A percentile compares a stretch with the other conserved stretches of the same genome.
Conservation (phyloP, 2,113 vertebrate species). For the Notothenia rossii region DNA sequence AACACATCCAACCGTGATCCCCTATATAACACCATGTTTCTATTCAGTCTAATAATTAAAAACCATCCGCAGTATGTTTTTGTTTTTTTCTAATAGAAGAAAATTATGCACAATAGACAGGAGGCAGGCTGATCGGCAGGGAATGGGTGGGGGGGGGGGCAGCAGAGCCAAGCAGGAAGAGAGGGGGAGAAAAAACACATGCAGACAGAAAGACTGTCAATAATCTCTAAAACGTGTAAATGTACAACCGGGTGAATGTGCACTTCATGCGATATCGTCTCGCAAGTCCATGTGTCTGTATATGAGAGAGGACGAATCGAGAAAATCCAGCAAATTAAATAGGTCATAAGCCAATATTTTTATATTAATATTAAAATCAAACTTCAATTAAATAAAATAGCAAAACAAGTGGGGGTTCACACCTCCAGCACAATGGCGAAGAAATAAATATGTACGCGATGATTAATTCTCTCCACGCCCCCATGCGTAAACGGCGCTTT, state of each 20-base stretch:
- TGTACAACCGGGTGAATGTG: conserved; percentile 18
- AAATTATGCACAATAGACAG: conserved; percentile 68
- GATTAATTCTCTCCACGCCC: conserved; percentile 71
- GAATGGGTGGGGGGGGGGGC: conserved; percentile 60
- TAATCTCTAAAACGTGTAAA: conserved; percentile 62
- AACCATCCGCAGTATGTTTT: conserved; percentile 53
- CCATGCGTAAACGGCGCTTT: conserved; percentile 66
- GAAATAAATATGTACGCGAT: conserved; percentile 22
- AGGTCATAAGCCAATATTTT: not conserved
- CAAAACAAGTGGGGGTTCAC: not conserved
- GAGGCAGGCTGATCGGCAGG: conserved; percentile 57
- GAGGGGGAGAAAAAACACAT: not conserved
- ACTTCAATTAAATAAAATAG: conserved; percentile 20
- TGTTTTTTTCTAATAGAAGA: conserved; percentile 45
- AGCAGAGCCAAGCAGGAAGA: conserved; percentile 64
- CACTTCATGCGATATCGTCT: not conserved
- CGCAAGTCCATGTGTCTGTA: not conserved
- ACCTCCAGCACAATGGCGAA: not conserved
- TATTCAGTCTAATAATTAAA: conserved; percentile 61
- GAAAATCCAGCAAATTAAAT: not conserved
- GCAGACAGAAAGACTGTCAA: conserved; percentile 45
- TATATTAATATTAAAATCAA: conserved; percentile 30
- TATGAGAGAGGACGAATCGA: not conserved
- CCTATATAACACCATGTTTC: not conserved
- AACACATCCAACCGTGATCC: conserved; percentile 2